These are phyloP conservation scores for Caenorhabditis briggsae DNA, from an alignment of 1,140 invertebrate genomes.

Conservation along the genomic window DNA sequence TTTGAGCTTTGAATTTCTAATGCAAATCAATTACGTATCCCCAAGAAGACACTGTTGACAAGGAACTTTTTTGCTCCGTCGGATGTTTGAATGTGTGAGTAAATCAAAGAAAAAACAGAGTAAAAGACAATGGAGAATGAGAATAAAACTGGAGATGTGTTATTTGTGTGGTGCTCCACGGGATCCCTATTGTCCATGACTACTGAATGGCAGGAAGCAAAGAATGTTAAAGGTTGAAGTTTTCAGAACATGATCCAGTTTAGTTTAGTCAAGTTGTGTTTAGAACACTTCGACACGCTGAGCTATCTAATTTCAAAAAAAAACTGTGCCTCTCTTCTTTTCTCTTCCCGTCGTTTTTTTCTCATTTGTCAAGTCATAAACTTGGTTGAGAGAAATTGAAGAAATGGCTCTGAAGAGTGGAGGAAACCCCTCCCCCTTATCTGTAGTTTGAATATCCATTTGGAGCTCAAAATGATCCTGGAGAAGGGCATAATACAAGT, in stretches of 20 bases:
- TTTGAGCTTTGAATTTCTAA: background rate
- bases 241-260: constrained; percentile 49
- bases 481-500: background rate
- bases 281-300: constrained; percentile 20
- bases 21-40: background rate
- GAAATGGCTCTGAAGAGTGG: background rate
- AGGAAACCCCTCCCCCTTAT: background rate
- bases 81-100: background rate
- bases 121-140: background rate
- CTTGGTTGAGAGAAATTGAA: background rate
- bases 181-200: background rate
- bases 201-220: background rate
- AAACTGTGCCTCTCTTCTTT: constrained; percentile 4
- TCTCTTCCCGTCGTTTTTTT: constrained; percentile 6
- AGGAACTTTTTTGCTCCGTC: background rate
- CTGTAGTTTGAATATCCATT: background rate
- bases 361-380: constrained; percentile 54
- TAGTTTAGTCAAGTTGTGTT: constrained; percentile 9
- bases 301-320: constrained; percentile 49
- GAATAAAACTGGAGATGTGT: constrained; percentile 23
- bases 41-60: background rate
- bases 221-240: constrained; percentile 6
- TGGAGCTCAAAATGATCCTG: background rate
- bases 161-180: background rate
- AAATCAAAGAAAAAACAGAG: background rate